phyloP scores from a whole-genome alignment of 1,140 invertebrate genomes.

The Atta colombica region DNA sequence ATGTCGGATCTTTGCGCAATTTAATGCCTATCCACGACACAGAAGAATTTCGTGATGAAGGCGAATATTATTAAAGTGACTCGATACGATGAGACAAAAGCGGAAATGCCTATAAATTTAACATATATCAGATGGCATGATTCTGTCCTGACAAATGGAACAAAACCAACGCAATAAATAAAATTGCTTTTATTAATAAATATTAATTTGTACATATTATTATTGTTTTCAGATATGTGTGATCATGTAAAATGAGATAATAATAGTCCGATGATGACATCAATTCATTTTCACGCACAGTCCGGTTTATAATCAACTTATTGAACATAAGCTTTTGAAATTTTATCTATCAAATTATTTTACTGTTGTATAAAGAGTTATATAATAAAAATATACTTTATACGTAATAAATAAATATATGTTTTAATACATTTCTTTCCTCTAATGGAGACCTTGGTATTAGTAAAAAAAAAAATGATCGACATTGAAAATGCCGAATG shows the following conservation, averaged over 20 bases:
- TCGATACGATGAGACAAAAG: slow-evolving; percentile 16
- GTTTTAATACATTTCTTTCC: neutral
- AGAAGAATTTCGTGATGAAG: slow-evolving; percentile 34
- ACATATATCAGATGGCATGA: neutral
- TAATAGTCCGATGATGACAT: neutral
- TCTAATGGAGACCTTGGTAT: neutral
- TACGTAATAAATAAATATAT: no score
- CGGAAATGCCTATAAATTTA: neutral
- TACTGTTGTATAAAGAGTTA: neutral
- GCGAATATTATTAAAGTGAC: slow-evolving; percentile 40
- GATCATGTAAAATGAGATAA: neutral
- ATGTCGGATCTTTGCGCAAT: neutral
- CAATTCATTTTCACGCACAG: neutral
- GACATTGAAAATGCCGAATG: neutral
- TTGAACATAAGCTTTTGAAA: slow-evolving; percentile 2
- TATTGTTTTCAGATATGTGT: neutral
- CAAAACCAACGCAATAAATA: neutral
- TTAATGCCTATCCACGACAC: neutral
- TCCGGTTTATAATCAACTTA: slow-evolving; percentile 12
- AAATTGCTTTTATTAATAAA: neutral
- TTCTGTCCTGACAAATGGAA: neutral
- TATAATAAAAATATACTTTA: neutral
- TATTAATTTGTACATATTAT: neutral
- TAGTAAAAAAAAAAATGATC: neutral
- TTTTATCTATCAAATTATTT: neutral